Evolutionary conservation across 2,888 invertebrate species (phyloP).

Genomic region (Eristalinus sepulchralis): DNA sequence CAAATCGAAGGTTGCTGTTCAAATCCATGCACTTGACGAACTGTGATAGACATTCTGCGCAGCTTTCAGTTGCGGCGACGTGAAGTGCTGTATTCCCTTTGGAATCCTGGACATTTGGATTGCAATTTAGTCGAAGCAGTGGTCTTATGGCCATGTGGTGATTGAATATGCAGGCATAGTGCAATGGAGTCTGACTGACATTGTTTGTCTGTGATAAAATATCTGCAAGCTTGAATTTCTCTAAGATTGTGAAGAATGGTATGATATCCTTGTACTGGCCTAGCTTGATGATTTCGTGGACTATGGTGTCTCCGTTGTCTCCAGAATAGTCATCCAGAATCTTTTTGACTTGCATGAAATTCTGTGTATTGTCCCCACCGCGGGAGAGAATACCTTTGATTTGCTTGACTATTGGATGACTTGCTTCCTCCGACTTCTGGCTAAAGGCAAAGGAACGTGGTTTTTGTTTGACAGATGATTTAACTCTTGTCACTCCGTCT

Average conservation of each 20-base stretch:
- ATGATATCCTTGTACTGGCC: constrained; percentile 75
- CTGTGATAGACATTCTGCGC: constrained; percentile 75
- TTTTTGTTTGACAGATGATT: background rate
- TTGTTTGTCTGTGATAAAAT: constrained; percentile 81
- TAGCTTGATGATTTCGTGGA: constrained; percentile 78
- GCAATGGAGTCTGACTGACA: constrained; percentile 82
- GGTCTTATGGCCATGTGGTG: constrained; percentile 77
- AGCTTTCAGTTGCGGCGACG: constrained; percentile 79
- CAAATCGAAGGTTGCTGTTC: constrained; percentile 46
- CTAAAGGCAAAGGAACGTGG: too few species aligned
- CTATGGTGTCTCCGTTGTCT: constrained; percentile 75
- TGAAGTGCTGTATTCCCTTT: constrained; percentile 81
- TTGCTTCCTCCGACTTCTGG: background rate
- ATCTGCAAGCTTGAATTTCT: constrained; percentile 75
- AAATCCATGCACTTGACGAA: constrained; percentile 73
- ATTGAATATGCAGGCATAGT: constrained; percentile 81
- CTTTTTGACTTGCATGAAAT: constrained; percentile 13
- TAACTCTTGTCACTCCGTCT: constrained; percentile 30
- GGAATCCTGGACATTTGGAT: constrained; percentile 81
- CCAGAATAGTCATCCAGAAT: constrained; percentile 74
- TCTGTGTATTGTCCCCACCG: background rate
- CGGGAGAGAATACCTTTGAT: background rate
- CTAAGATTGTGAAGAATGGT: constrained; percentile 76
- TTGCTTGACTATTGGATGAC: constrained; percentile 26
- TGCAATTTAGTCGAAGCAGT: constrained; percentile 78